These are phyloP conservation scores for Silurus asotus DNA, from an alignment of 2,113 vertebrate species.

Conservation along the genomic window DNA sequence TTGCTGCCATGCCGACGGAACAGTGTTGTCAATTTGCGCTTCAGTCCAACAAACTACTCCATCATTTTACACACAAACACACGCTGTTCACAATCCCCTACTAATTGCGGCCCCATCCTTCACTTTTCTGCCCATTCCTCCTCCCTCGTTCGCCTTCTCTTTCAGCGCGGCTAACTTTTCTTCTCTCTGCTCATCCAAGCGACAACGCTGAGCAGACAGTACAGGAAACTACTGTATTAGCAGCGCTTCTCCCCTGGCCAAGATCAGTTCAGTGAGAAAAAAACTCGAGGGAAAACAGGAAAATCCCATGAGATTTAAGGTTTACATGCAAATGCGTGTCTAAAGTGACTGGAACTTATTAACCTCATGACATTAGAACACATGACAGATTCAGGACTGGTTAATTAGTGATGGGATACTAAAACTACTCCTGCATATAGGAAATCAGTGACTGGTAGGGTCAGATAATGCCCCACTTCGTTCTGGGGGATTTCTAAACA, in stretches of 20 bases:
- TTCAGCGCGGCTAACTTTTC: background rate
- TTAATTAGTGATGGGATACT: slow-evolving; percentile 19
- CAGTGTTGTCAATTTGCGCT: slow-evolving; percentile 64
- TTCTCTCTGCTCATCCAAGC: slow-evolving; percentile 18
- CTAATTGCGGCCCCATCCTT: background rate
- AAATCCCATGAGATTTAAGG: too few relatives aligned
- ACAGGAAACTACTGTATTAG: slow-evolving; percentile 24
- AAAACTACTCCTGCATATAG: background rate
- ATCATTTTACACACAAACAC: background rate
- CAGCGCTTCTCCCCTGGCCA: background rate
- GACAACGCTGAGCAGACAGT: slow-evolving; percentile 9
- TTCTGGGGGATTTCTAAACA: background rate
- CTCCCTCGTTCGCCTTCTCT: background rate
- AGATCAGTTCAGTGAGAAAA: background rate
- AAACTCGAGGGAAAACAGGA: background rate
- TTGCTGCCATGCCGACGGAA: slow-evolving; percentile 63
- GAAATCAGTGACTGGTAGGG: background rate
- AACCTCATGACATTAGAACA: background rate
- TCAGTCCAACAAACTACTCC: slow-evolving; percentile 51
- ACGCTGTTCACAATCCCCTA: background rate
- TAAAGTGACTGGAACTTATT: background rate
- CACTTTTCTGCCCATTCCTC: background rate
- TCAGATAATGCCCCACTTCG: slow-evolving; percentile 21
- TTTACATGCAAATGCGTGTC: background rate
- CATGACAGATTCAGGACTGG: background rate